Conservation (phyloP, 2,888 invertebrate species). For the Escarpia spicata region DNA sequence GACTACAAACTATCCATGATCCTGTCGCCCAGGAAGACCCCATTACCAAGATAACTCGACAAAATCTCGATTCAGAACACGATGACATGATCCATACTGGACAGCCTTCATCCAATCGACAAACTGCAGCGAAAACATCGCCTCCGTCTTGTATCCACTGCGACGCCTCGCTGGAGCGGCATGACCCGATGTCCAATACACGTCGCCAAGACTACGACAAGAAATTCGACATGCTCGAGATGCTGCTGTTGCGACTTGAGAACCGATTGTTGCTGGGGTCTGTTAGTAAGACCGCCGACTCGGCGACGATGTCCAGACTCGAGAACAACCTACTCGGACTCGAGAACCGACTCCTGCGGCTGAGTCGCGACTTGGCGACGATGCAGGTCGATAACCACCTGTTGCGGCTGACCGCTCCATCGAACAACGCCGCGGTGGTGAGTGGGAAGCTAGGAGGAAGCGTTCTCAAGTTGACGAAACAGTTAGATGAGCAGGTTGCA, state of each 20-base stretch:
- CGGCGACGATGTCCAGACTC: constrained; percentile 47
- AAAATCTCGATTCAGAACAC: not conserved
- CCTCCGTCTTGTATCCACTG: not conserved
- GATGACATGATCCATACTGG: not conserved
- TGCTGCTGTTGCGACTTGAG: constrained; percentile 55
- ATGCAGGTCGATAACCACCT: constrained; percentile 49
- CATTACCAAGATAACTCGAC: not conserved
- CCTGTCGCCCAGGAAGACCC: not conserved
- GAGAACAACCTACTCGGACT: constrained; percentile 56
- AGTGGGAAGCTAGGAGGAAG: constrained; percentile 8
- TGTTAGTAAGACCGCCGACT: constrained; percentile 50
- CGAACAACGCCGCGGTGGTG: constrained; percentile 40
- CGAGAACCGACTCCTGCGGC: constrained; percentile 54
- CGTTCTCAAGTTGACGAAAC: not conserved
- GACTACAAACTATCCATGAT: no score
- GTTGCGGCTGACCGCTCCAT: constrained; percentile 32
- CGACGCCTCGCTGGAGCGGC: not conserved
- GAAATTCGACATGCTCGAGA: constrained; percentile 43
- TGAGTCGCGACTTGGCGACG: constrained; percentile 50
- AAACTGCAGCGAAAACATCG: not conserved
- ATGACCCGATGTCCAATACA: not conserved
- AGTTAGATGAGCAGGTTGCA: constrained; percentile 50
- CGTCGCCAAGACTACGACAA: not conserved
- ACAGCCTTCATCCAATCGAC: not conserved
- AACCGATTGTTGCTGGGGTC: constrained; percentile 52